Conservation (phyloP, 2,888 invertebrate genomes). For the Chalcis sispes region DNA sequence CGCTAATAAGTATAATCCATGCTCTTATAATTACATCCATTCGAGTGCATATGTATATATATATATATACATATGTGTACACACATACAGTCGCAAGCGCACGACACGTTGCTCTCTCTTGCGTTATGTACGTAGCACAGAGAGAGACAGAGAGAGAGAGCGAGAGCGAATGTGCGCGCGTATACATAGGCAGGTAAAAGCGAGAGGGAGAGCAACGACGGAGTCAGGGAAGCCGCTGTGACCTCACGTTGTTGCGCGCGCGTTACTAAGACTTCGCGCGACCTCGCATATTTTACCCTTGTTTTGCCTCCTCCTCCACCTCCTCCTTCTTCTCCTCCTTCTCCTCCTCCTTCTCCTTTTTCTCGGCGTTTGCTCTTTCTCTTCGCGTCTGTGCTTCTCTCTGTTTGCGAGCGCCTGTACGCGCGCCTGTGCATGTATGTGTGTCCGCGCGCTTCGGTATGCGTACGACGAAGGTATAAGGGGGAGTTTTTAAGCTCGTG, state of each 20-base stretch:
- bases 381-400: no score
- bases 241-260: conserved; percentile 41
- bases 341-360: no score
- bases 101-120: not conserved
- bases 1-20: conserved; percentile 53
- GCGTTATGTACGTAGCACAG: no score
- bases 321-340: no score
- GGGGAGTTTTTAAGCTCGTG: conserved; percentile 26
- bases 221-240: conserved; percentile 47
- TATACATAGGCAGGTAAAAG: not conserved
- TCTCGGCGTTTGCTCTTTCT: no score
- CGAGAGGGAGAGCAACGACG: no score
- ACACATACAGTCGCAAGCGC: no score
- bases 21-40: conserved; percentile 53
- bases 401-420: no score
- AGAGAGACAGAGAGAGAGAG: no score
- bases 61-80: conserved; percentile 25
- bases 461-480: not conserved
- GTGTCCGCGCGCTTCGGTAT: not conserved
- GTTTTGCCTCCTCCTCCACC: conserved; percentile 13
- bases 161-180: no score
- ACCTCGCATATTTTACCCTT: conserved; percentile 47
- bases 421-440: not conserved
- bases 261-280: conserved; percentile 54
- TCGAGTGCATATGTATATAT: conserved; percentile 44